Conservation (phyloP, 2,888 invertebrate species). For the Harpalus rubripes region DNA sequence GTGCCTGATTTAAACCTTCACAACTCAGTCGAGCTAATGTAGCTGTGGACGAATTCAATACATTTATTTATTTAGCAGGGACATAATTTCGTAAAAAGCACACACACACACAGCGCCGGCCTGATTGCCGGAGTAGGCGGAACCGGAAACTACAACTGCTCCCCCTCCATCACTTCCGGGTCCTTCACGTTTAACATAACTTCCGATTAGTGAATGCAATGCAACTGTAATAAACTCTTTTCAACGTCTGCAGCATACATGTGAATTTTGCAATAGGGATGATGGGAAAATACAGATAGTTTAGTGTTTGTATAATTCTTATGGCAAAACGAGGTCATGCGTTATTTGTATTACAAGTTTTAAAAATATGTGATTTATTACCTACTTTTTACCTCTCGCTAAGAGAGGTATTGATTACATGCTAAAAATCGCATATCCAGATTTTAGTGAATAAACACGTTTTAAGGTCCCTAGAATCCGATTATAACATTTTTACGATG, state of each 20-base stretch:
- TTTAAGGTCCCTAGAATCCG: too few species aligned
- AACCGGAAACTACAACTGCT: too few species aligned
- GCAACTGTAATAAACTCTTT: conserved; percentile 1
- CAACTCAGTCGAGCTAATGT: background rate
- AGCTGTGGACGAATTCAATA: conserved; percentile 14
- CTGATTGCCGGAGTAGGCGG: conserved; percentile 11
- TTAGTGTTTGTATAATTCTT: background rate
- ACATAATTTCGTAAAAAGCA: conserved; percentile 14
- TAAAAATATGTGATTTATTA: too few species aligned
- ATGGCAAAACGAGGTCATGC: background rate
- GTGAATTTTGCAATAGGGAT: background rate
- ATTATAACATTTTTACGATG: too few species aligned
- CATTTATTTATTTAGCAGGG: conserved; percentile 30
- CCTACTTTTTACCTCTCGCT: too few species aligned
- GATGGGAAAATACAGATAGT: background rate
- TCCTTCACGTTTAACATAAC: conserved; percentile 29
- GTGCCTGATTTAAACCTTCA: background rate
- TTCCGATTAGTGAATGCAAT: conserved; percentile 31
- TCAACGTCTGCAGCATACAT: background rate
- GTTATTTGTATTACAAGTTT: too few species aligned
- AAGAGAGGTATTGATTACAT: too few species aligned
- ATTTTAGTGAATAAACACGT: too few species aligned
- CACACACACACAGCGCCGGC: background rate
- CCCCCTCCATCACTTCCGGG: background rate
- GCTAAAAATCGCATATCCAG: too few species aligned